Evolutionary conservation across 2,888 invertebrate genomes (phyloP).

Genomic region (Petrolisthes cinctipes): DNA sequence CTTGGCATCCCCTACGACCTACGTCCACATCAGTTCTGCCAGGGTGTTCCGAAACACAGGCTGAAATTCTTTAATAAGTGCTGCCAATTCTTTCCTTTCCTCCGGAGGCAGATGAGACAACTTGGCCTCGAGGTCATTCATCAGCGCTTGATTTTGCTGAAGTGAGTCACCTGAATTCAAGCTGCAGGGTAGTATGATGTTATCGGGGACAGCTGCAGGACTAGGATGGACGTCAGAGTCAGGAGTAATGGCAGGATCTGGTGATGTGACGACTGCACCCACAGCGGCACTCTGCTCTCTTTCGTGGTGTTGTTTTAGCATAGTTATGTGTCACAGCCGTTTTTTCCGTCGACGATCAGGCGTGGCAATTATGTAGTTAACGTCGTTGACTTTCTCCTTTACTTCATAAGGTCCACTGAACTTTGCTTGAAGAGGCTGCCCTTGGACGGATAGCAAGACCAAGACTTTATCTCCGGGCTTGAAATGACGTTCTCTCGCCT

Average conservation of each 20-base stretch:
- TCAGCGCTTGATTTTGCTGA: neutral
- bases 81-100: neutral
- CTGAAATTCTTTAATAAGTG: neutral
- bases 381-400: neutral
- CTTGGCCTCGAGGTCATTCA: neutral
- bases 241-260: too few relatives aligned
- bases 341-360: neutral
- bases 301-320: neutral
- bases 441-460: neutral
- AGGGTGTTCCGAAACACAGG: neutral
- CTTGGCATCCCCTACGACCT: neutral
- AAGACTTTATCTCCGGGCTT: constrained; percentile 1
- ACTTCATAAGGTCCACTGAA: constrained; percentile 1
- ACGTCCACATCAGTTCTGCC: neutral
- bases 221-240: too few relatives aligned
- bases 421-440: neutral
- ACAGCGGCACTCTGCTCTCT: too few relatives aligned
- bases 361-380: neutral
- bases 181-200: neutral
- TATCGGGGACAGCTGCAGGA: too few relatives aligned
- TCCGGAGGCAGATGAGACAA: neutral
- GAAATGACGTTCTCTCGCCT: neutral
- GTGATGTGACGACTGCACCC: too few relatives aligned
- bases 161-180: neutral
- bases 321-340: constrained; percentile 8